phyloP scores from a whole-genome alignment of 2,113 vertebrate species.

The Takifugu flavidus region DNA sequence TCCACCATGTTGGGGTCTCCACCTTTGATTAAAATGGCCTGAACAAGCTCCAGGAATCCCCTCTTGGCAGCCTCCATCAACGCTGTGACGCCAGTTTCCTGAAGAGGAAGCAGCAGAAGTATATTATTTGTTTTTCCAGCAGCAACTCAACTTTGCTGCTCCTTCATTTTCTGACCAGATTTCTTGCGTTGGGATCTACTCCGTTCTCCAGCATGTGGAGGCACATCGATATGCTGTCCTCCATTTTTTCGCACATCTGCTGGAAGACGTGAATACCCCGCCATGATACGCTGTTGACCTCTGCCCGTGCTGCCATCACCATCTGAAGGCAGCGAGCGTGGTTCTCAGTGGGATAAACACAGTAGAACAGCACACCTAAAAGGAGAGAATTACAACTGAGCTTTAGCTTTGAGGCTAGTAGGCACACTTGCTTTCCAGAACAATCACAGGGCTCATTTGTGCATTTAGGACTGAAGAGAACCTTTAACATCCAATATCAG shows the following conservation, averaged over 20 bases:
- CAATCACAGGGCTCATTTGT: neutral
- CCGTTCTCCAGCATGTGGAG: constrained; percentile 82
- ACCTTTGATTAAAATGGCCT: constrained; percentile 79
- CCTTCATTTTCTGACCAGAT: constrained; percentile 61
- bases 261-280: constrained; percentile 82
- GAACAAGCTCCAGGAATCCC: constrained; percentile 77
- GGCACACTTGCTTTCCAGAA: no score
- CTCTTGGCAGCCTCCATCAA: constrained; percentile 85
- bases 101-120: neutral
- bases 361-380: constrained; percentile 89
- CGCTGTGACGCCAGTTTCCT: constrained; percentile 85
- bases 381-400: neutral
- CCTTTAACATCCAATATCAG: no score
- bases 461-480: no score
- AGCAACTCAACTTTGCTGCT: no score
- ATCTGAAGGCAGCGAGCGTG: constrained; percentile 80
- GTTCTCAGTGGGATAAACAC: constrained; percentile 80
- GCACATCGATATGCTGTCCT: constrained; percentile 76
- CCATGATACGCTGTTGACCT: constrained; percentile 81
- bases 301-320: constrained; percentile 79
- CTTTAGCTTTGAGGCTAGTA: neutral
- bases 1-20: constrained; percentile 80
- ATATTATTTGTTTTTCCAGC: no score
- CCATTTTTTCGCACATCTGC: constrained; percentile 82
- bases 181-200: constrained; percentile 80